phyloP scores from a whole-genome alignment of 2,113 vertebrate species.

The Elachura formosa region DNA sequence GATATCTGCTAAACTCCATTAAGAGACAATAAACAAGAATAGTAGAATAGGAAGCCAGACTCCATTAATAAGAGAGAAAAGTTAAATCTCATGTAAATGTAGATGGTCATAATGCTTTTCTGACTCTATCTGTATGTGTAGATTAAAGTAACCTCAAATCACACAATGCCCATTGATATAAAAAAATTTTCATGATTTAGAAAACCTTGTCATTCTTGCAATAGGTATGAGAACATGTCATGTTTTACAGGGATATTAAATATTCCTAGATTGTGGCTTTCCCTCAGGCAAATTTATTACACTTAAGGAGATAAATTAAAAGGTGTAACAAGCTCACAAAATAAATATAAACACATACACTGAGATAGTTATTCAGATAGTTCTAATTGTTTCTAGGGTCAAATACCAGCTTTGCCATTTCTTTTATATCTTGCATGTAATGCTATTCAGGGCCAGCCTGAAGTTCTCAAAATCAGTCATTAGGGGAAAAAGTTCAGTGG shows the following conservation, averaged over 20 bases:
- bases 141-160: background rate
- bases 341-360: background rate
- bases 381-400: background rate
- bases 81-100: background rate
- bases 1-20: background rate
- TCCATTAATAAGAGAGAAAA: background rate
- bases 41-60: background rate
- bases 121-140: background rate
- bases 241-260: background rate
- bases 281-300: background rate
- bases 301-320: background rate
- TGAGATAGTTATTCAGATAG: background rate
- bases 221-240: background rate
- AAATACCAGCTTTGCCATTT: background rate
- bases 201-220: background rate
- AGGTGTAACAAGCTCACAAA: background rate
- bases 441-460: background rate
- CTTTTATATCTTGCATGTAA: background rate
- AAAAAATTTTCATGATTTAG: background rate
- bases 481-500: background rate
- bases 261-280: background rate
- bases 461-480: background rate
- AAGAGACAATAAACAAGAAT: background rate
- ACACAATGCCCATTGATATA: background rate
- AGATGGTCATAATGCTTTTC: background rate